These are phyloP conservation scores for Nephrocerus scutellatus DNA, from an alignment of 2,888 invertebrate genomes.

Conservation along the genomic window DNA sequence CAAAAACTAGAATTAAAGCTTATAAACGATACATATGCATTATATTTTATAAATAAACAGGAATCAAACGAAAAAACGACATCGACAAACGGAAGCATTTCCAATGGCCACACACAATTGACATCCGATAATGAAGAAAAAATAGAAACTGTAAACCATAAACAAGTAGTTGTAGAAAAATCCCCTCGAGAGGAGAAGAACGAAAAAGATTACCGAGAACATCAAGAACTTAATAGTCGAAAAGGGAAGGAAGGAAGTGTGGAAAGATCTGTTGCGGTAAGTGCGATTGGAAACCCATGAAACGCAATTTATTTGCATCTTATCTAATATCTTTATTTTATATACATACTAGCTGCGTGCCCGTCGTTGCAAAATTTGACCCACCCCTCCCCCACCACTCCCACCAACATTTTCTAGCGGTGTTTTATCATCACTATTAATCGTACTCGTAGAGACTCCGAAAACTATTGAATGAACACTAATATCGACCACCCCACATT, in stretches of 20 bases:
- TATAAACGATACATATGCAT: not conserved
- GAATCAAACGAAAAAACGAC: conserved; percentile 42
- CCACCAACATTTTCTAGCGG: not conserved
- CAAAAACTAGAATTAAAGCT: conserved; percentile 1
- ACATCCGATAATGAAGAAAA: conserved; percentile 24
- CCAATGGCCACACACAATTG: conserved; percentile 42
- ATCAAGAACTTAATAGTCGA: conserved; percentile 24
- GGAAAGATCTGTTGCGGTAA: conserved; percentile 44
- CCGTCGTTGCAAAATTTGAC: no score
- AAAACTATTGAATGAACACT: no score
- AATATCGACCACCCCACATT: no score
- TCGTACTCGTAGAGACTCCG: no score
- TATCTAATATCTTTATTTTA: conserved; percentile 21
- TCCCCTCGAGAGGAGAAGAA: conserved; percentile 11
- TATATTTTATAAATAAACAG: no score
- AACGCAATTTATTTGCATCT: no score
- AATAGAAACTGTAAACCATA: conserved; percentile 18
- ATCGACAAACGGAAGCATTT: conserved; percentile 40
- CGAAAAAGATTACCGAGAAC: conserved; percentile 19
- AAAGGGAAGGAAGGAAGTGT: conserved; percentile 39
- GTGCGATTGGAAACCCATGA: conserved; percentile 9
- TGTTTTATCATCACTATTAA: no score
- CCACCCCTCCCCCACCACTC: not conserved
- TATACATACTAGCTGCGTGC: no score
- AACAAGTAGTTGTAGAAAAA: conserved; percentile 18